A percentile compares a stretch with the other conserved stretches of the same genome.
These are phyloP conservation scores for Aptenodytes patagonicus DNA, from an alignment of 2,113 vertebrate species.

Conservation along the genomic window DNA sequence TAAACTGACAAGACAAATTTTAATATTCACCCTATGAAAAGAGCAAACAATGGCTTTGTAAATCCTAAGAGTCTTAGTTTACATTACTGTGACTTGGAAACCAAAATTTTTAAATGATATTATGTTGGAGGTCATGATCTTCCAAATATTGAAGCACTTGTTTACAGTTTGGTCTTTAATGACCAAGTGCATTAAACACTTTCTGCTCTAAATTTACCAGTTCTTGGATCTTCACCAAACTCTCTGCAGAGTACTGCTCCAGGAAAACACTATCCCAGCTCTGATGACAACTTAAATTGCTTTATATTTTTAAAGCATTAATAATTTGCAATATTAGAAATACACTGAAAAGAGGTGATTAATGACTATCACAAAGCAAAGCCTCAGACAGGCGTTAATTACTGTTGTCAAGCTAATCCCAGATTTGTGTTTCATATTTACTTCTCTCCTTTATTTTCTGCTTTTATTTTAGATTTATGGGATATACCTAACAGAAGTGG, in stretches of 20 bases:
- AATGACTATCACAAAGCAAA: background rate
- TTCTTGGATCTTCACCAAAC: background rate
- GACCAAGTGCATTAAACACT: background rate
- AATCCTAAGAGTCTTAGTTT: background rate
- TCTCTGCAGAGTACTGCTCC: background rate
- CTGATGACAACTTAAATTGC: background rate
- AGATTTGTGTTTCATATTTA: background rate
- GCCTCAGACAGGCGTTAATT: background rate
- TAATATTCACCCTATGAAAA: background rate
- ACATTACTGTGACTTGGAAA: background rate
- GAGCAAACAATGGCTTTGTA: background rate
- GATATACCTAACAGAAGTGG: background rate
- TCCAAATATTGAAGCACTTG: slow-evolving; percentile 11
- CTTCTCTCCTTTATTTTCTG: background rate
- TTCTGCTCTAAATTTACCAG: slow-evolving; percentile 30
- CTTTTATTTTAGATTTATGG: background rate
- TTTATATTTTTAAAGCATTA: background rate
- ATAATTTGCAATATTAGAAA: slow-evolving; percentile 2
- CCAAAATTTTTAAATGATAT: background rate
- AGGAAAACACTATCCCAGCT: background rate
- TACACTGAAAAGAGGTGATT: background rate
- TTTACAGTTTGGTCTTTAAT: slow-evolving; percentile 39
- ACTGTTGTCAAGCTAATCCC: background rate
- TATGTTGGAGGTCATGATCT: background rate
- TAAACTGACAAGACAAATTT: background rate